phyloP scores from a whole-genome alignment of 2,888 invertebrate species.

The Actias luna region DNA sequence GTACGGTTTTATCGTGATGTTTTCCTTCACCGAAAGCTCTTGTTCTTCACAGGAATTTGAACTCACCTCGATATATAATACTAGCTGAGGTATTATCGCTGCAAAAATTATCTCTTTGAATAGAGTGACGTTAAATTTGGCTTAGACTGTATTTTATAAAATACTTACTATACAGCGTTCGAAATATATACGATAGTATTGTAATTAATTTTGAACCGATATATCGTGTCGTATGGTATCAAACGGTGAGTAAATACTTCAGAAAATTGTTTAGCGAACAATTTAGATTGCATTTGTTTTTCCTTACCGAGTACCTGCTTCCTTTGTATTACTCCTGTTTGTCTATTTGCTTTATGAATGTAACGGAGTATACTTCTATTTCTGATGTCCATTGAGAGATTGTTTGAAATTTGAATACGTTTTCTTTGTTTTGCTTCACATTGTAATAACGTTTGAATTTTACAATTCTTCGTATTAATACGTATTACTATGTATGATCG shows the following conservation, averaged over 20 bases:
- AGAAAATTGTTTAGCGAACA: conserved; percentile 3
- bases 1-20: too few species aligned
- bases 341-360: not conserved
- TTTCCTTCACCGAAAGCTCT: too few species aligned
- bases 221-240: not conserved
- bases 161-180: not conserved
- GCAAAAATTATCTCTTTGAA: too few species aligned
- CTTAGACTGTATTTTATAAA: too few species aligned
- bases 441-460: not conserved
- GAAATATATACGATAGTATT: not conserved
- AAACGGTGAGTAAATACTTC: not conserved
- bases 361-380: not conserved
- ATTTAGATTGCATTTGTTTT: conserved; percentile 3
- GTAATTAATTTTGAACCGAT: not conserved
- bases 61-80: too few species aligned
- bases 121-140: too few species aligned
- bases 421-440: not conserved
- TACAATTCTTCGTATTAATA: not conserved
- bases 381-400: not conserved
- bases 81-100: too few species aligned
- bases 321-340: conserved; percentile 1
- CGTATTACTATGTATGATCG: too few species aligned
- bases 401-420: not conserved
- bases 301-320: not conserved
- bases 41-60: too few species aligned